A percentile compares a stretch with the other conserved stretches of the same genome.
Conservation (phyloP, 2,113 vertebrate species). For the Campylomormyrus tamandua region DNA sequence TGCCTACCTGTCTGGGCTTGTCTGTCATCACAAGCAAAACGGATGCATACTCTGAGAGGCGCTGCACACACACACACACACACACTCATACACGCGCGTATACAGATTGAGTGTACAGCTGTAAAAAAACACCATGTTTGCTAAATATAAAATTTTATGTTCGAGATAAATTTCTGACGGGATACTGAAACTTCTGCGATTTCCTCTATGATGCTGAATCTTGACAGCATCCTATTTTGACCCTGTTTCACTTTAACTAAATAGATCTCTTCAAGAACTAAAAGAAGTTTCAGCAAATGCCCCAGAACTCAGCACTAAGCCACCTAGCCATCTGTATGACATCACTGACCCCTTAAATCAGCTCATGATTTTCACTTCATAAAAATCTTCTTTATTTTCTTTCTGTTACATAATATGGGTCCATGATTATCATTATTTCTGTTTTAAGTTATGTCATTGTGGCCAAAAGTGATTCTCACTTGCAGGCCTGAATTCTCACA, state of each 20-base stretch:
- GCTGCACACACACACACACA: too few relatives aligned
- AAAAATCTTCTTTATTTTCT: neutral
- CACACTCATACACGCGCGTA: too few relatives aligned
- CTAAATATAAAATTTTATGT: neutral
- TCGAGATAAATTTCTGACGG: neutral
- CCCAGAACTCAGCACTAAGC: neutral
- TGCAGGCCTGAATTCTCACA: neutral
- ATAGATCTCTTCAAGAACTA: neutral
- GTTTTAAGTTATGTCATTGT: neutral
- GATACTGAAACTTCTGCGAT: neutral
- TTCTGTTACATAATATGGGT: neutral
- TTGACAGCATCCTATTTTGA: neutral
- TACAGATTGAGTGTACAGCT: neutral
- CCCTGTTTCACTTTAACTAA: neutral
- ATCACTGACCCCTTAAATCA: neutral
- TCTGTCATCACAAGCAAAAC: neutral
- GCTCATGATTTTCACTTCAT: neutral
- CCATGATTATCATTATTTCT: neutral
- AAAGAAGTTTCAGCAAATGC: neutral
- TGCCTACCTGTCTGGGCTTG: conserved; percentile 32
- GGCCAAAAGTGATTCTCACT: neutral
- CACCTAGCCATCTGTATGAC: neutral
- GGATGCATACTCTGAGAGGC: neutral
- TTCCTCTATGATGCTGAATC: neutral
- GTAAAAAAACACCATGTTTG: neutral